Evolutionary conservation across 92 coral and sea anemone species (phyloP), one percentile per base, ranked within the genome.

Genomic region (Hydrozoanthus gracilis): DNA sequence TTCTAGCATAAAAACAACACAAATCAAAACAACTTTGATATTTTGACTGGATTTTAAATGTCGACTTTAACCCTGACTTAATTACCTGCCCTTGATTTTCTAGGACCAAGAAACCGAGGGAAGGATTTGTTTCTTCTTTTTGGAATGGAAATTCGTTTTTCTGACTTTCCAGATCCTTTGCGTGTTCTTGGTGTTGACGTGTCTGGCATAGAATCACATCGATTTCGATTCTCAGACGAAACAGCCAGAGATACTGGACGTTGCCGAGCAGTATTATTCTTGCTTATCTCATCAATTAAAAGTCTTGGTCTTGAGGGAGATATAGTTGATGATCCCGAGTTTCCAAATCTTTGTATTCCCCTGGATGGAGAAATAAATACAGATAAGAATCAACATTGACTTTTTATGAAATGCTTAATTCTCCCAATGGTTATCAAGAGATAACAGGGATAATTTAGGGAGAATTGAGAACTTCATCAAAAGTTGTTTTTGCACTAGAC

Each of bases 141-240:
- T 11, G 90, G 83, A 44, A 83, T 51, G 15, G 84, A 80, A 82
- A 52, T 65, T 18, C 47, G 39, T 76, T 70, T 51, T 10, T 68
- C n/a, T 76, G 60, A 74, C 70, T 65, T 86, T 7, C 72, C 67
- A 3, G 92, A 79, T 39, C 49, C 65, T 35, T 89, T 55, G 3
- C 80, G 71, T 56, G 50, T 7, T 11, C 83, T 61, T 20, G 77
- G n/a, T 13, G 74, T 10, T 11, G 90, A 44, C 17, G 85, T 68
- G n/a, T 51, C 87, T 14, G 93, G 93, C 54, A 87, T 69, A 0
- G 93, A 87, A 3, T 72, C 93, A 27, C 86, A 70, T 3, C 93
- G 88, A 18, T 83, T 73, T 8, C 93, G 93, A 66, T 56, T 78
- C 54, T 76, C 47, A 50, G 84, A 68, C 35, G 79, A 44, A 10